Evolutionary conservation across 2,888 invertebrate genomes (phyloP).

Genomic region (Tachina grossa): DNA sequence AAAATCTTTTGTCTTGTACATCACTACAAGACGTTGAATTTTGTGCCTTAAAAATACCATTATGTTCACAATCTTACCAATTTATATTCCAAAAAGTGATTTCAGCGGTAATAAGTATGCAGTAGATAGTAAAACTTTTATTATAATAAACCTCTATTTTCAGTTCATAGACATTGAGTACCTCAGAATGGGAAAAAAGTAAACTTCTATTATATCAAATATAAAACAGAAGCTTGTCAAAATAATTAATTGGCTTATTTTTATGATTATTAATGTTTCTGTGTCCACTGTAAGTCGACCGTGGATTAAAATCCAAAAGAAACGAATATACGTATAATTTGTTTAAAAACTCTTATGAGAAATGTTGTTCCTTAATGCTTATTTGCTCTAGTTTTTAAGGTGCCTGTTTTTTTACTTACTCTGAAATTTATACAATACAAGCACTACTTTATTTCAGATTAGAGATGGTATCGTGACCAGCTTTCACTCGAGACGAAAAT

Average conservation of each 20-base stretch:
- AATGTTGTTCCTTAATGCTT: slow-evolving; percentile 15
- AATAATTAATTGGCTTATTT: too few relatives aligned
- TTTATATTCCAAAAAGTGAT: not conserved
- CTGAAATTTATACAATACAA: slow-evolving; percentile 6
- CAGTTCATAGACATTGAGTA: too few relatives aligned
- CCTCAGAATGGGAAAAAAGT: too few relatives aligned
- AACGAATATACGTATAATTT: slow-evolving; percentile 18
- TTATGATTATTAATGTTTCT: not conserved
- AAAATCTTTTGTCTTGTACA: slow-evolving; percentile 18
- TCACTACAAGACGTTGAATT: slow-evolving; percentile 20
- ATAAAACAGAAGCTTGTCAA: too few relatives aligned
- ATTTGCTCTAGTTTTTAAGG: not conserved
- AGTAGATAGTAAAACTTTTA: not conserved
- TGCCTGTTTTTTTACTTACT: slow-evolving; percentile 1
- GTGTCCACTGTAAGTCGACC: slow-evolving; percentile 10
- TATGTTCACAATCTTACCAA: not conserved
- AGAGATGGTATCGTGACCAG: too few relatives aligned
- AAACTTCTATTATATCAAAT: too few relatives aligned
- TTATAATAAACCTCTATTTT: not conserved
- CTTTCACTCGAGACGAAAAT: too few relatives aligned
- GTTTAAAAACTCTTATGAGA: slow-evolving; percentile 46
- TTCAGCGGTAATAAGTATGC: not conserved
- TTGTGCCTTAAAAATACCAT: not conserved
- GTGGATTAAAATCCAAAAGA: slow-evolving; percentile 3
- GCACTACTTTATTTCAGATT: not conserved